A percentile compares a stretch with the other conserved stretches of the same genome.
Evolutionary conservation across 1,140 invertebrate genomes (phyloP).

Genomic region (Brachystomella parvula): DNA sequence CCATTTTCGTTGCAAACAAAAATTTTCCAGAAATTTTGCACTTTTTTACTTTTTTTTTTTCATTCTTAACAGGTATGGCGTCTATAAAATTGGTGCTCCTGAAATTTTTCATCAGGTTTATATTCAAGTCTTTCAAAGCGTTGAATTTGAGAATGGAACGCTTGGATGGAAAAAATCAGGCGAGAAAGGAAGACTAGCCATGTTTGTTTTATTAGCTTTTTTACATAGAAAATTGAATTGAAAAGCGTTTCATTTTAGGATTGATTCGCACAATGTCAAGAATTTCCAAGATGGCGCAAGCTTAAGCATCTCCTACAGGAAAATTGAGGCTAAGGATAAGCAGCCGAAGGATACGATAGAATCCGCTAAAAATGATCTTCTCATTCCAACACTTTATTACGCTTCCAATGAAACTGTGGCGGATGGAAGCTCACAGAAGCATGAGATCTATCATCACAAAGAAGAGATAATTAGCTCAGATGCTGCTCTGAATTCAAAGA

Average conservation of each 20-base stretch:
- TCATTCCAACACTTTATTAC: not conserved
- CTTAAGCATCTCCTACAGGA: not conserved
- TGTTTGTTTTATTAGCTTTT: too few species aligned
- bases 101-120: slow-evolving; percentile 1
- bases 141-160: not conserved
- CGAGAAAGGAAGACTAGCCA: not conserved
- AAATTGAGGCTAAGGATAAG: not conserved
- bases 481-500: too few species aligned
- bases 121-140: not conserved
- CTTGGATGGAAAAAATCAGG: not conserved
- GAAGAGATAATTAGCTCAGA: too few species aligned
- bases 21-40: not conserved
- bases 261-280: not conserved
- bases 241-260: slow-evolving; percentile 3
- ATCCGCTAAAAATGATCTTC: not conserved
- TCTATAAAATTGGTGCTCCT: not conserved
- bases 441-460: too few species aligned
- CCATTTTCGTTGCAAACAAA: too few species aligned
- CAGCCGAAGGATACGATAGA: not conserved
- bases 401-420: not conserved
- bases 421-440: too few species aligned
- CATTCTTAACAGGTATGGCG: not conserved
- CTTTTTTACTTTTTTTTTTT: not conserved
- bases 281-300: not conserved
- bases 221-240: not conserved